phyloP scores from a whole-genome alignment of 37 sponge, comb jelly and placozoan species.

The Cladorhizidae sp. region DNA sequence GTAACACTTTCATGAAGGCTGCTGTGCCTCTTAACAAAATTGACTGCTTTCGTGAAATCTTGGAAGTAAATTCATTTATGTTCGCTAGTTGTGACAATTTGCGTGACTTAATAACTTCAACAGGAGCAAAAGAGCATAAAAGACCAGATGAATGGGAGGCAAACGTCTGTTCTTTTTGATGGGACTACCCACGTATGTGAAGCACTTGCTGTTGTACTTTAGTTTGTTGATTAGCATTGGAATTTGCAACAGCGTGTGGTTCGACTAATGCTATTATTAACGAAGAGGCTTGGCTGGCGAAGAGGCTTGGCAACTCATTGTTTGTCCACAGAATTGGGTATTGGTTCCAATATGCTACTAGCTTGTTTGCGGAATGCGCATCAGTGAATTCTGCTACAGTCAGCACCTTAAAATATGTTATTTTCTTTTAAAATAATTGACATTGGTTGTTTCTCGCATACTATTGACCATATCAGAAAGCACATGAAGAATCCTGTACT shows the following conservation, averaged over 20 bases:
- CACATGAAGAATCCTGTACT: too few relatives aligned
- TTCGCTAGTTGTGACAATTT: too few relatives aligned
- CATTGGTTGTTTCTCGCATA: too few relatives aligned
- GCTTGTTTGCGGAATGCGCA: slow-evolving; percentile 5
- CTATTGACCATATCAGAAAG: too few relatives aligned
- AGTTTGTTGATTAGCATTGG: slow-evolving; percentile 27
- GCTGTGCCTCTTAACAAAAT: neutral
- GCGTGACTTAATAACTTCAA: neutral
- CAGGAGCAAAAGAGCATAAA: neutral
- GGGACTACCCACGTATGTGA: slow-evolving; percentile 52
- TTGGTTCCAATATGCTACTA: neutral
- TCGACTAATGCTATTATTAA: too few relatives aligned
- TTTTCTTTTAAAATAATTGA: too few relatives aligned
- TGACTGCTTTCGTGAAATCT: too few relatives aligned
- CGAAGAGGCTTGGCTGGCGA: slow-evolving; percentile 29
- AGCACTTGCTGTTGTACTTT: slow-evolving; percentile 16
- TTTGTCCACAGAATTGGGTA: slow-evolving; percentile 15
- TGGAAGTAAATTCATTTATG: neutral
- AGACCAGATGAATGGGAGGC: neutral
- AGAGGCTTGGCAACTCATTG: slow-evolving; percentile 42
- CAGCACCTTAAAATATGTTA: too few relatives aligned
- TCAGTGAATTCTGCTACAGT: neutral
- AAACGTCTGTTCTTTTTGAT: slow-evolving; percentile 21
- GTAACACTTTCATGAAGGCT: neutral
- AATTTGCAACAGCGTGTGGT: slow-evolving; percentile 5